Conservation (phyloP, 2,113 vertebrate genomes). For the Pan troglodytes region NHGRI_mPanTro3-v2.1_pri NC_072421.2:145141001-145141500, state of each 20-base stretch:
- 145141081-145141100: not conserved
- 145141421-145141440: not conserved
- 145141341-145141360: not conserved
- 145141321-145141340: not conserved
- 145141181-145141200: not conserved
- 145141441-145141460: not conserved
- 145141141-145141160: not conserved
- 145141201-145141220: not conserved
- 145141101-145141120: not conserved
- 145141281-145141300: not conserved
- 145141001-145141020: not conserved
- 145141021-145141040: not conserved
- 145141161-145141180: not conserved
- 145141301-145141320: not conserved
- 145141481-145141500: constrained; percentile 16
- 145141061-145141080: not conserved
- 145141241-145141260: constrained; percentile 33
- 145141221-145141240: not conserved
- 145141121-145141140: not conserved
- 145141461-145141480: constrained; percentile 5
- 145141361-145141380: not conserved
- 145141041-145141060: not conserved
- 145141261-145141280: not conserved
- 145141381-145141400: constrained; percentile 7
- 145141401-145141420: not conserved